Evolutionary conservation across 2,888 invertebrate species (phyloP).

Genomic region (Meandrusa payeni): DNA sequence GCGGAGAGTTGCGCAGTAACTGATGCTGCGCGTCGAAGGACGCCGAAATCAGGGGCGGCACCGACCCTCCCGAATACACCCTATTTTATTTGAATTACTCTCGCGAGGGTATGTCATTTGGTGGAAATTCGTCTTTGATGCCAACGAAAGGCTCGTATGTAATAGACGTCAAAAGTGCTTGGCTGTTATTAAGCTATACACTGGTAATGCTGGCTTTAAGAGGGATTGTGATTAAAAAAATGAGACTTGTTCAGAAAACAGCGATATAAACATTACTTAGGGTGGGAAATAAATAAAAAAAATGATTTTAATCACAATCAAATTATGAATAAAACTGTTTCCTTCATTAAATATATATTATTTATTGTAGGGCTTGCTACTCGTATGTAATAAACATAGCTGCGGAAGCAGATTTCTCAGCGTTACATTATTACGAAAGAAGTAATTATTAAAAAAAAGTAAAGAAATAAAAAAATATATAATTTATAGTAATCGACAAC

Average conservation of each 20-base stretch:
- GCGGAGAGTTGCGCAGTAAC: conserved; percentile 71
- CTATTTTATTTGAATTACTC: conserved; percentile 58
- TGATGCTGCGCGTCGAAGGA: conserved; percentile 67
- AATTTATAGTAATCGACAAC: no score
- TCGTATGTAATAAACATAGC: no score
- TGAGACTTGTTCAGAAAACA: neutral
- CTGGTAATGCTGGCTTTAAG: neutral
- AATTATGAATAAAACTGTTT: no score
- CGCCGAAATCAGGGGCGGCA: conserved; percentile 63
- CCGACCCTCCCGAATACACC: conserved; percentile 56
- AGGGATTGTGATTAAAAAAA: neutral
- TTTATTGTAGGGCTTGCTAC: no score
- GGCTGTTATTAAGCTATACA: conserved; percentile 21
- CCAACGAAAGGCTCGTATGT: conserved; percentile 31
- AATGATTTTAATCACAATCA: no score
- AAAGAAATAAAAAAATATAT: no score
- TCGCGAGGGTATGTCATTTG: conserved; percentile 56
- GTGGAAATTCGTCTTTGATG: conserved; percentile 38
- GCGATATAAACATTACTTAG: no score
- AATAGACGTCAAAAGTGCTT: conserved; percentile 35
- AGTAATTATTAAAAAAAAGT: no score
- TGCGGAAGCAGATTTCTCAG: no score
- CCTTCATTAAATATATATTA: no score
- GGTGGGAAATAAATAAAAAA: no score
- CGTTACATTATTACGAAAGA: no score